Percentiles rank a stretch among this genome's conserved stretches.
These are phyloP conservation scores for Rambutsinella grinnellia DNA, from an alignment of 2,888 invertebrate genomes.

Conservation along the genomic window DNA sequence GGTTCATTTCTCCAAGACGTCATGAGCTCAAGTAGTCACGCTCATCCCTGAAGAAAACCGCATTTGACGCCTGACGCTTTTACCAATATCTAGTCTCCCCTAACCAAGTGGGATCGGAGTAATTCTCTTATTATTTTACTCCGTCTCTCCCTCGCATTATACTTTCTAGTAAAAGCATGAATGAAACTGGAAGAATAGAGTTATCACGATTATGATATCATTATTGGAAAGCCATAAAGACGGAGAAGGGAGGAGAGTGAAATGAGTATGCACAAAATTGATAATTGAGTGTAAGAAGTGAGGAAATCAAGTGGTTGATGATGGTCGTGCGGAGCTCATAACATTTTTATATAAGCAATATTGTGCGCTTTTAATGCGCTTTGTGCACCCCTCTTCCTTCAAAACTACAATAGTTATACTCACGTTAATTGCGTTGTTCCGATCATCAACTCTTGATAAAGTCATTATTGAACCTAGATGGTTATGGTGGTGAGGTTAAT, in stretches of 20 bases:
- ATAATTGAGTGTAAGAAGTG: constrained; percentile 33
- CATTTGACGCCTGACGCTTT: constrained; percentile 44
- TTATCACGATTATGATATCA: constrained; percentile 2
- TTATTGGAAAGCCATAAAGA: constrained; percentile 54
- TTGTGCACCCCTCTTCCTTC: no score
- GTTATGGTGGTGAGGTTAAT: constrained; percentile 64
- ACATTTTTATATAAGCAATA: no score
- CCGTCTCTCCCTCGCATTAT: background rate
- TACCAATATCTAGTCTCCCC: background rate
- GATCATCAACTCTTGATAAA: no score
- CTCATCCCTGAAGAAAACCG: constrained; percentile 25
- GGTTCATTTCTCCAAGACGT: no score
- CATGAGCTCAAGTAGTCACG: constrained; percentile 38
- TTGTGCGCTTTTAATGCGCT: constrained; percentile 16
- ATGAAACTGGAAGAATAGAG: background rate
- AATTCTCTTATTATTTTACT: background rate
- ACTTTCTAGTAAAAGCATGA: background rate
- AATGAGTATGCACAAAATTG: constrained; percentile 46
- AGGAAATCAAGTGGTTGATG: background rate
- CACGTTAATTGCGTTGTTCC: no score
- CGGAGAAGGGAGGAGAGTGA: constrained; percentile 22
- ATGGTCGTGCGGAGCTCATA: constrained; percentile 10
- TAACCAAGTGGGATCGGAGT: background rate
- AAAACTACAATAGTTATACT: no score
- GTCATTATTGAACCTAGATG: no score